Base-by-base conservation (phyloP, 92 coral and sea anemone species). In the Montipora capitata region DNA sequence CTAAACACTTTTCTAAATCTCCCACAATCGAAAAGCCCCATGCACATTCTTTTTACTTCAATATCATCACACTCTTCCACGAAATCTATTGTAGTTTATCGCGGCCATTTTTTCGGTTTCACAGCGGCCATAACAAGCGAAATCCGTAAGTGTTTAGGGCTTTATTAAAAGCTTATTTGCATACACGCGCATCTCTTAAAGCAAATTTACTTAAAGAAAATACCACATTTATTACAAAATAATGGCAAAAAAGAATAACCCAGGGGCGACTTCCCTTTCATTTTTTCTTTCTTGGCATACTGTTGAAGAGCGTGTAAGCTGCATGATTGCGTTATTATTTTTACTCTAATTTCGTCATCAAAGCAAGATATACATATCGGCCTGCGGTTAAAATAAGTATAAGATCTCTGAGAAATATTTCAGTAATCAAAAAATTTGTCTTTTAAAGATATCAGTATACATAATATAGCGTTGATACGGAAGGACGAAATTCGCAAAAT, bases 131-230 rank as follows among this genome's bases (percentile, higher is more conserved):
- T 45, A 8, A 45, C 51, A 45, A 45, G 51, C 51, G 51, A 45
- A 4, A 45, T 3, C 51, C 7, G 9, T 45, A 45, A 45, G 51
- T 44, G 3, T 45, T 64, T 81, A 67, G 35, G 44, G 13, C 40
- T 8, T 8, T 3, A 17, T 16, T 43, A 43, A 71, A 72, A 45
- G 43, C 14, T 3, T 13, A 81, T 81, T 81, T 81, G 85, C 77
- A 81, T 68, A 11, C 2, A 72, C 3, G 67, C 85, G 77, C 77
- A 81, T 68, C 68, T 68, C 49, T 56, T 15, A 10, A 56, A 61
- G 0, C 20, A 5, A 8, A 52, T 6, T 2, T 52, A 20, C 7
- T 9, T 40, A 18, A 35, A 40, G 51, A 0, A 52, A 81, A 35
- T 4, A 15, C 5, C 73, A 17, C 41, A 10, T 18, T 44, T 13